Conservation (phyloP, 2,888 invertebrate species). For the Phyto melanocephala region DNA sequence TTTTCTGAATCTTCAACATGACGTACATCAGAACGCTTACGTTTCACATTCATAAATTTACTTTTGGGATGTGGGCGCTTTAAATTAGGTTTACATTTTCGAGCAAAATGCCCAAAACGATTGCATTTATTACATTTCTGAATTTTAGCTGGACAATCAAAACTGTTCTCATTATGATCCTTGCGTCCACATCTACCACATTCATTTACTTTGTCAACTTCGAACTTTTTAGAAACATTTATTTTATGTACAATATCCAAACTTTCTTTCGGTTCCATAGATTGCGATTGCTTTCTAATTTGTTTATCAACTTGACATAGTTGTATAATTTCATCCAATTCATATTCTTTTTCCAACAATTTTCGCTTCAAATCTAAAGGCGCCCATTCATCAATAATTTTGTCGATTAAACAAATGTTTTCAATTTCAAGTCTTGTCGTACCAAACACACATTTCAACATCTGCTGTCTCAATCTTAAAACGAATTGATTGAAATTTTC, state of each 20-base stretch:
- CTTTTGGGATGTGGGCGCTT: slow-evolving; percentile 35
- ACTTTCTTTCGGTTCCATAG: slow-evolving; percentile 47
- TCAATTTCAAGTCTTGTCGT: slow-evolving; percentile 46
- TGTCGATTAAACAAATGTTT: slow-evolving; percentile 58
- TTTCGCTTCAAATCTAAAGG: slow-evolving; percentile 61
- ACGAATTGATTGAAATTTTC: slow-evolving; percentile 41
- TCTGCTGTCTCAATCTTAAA: slow-evolving; percentile 43
- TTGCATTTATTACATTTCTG: slow-evolving; percentile 54
- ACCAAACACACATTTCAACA: slow-evolving; percentile 45
- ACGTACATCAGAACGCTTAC: slow-evolving; percentile 34
- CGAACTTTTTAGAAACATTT: slow-evolving; percentile 36
- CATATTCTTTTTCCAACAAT: slow-evolving; percentile 59
- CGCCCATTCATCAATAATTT: slow-evolving; percentile 63
- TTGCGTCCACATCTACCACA: slow-evolving; percentile 59
- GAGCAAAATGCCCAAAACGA: slow-evolving; percentile 45
- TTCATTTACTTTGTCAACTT: slow-evolving; percentile 37
- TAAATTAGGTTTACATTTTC: slow-evolving; percentile 52
- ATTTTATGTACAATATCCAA: slow-evolving; percentile 59
- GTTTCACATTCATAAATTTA: slow-evolving; percentile 35
- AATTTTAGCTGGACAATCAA: slow-evolving; percentile 39
- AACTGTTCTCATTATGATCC: slow-evolving; percentile 53
- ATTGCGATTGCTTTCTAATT: slow-evolving; percentile 60
- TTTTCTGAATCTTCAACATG: slow-evolving; percentile 42
- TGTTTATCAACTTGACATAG: slow-evolving; percentile 60
- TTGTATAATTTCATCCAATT: slow-evolving; percentile 43